Conservation (phyloP, 2,888 invertebrate genomes). For the Troides aeacus region DNA sequence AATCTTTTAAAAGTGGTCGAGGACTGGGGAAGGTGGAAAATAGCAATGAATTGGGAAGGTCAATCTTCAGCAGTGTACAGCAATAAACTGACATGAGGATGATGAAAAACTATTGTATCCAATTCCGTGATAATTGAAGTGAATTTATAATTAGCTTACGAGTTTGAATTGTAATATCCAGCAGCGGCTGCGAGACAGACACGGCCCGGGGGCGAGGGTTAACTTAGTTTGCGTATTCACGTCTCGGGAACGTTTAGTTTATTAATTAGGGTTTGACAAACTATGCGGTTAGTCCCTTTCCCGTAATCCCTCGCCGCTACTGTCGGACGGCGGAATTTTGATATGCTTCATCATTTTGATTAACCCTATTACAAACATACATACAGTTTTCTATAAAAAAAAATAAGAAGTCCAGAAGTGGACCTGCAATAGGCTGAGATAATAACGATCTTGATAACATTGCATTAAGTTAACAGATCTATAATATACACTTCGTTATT, state of each 20-base stretch:
- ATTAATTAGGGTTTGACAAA: slow-evolving; percentile 70
- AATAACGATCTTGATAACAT: too few relatives aligned
- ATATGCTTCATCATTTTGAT: slow-evolving; percentile 27
- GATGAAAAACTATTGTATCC: background rate
- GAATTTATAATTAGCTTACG: slow-evolving; percentile 14
- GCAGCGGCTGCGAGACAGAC: slow-evolving; percentile 36
- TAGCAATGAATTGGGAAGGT: too few relatives aligned
- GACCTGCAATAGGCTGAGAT: too few relatives aligned
- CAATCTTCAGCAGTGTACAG: too few relatives aligned
- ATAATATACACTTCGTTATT: too few relatives aligned
- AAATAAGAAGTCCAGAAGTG: too few relatives aligned
- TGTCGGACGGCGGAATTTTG: slow-evolving; percentile 30
- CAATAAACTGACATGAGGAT: too few relatives aligned
- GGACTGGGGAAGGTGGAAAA: too few relatives aligned
- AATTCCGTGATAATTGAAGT: background rate
- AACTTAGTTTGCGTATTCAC: slow-evolving; percentile 42
- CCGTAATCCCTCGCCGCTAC: slow-evolving; percentile 32
- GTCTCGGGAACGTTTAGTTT: slow-evolving; percentile 41
- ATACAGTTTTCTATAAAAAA: too few relatives aligned
- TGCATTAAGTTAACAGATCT: too few relatives aligned
- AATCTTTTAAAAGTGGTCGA: too few relatives aligned
- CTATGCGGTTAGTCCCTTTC: slow-evolving; percentile 49
- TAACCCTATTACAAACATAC: background rate
- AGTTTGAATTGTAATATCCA: slow-evolving; percentile 34
- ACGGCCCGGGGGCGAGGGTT: slow-evolving; percentile 35